Evolutionary conservation across 2,113 vertebrate genomes (phyloP).

Genomic region (Cathartes aura): DNA sequence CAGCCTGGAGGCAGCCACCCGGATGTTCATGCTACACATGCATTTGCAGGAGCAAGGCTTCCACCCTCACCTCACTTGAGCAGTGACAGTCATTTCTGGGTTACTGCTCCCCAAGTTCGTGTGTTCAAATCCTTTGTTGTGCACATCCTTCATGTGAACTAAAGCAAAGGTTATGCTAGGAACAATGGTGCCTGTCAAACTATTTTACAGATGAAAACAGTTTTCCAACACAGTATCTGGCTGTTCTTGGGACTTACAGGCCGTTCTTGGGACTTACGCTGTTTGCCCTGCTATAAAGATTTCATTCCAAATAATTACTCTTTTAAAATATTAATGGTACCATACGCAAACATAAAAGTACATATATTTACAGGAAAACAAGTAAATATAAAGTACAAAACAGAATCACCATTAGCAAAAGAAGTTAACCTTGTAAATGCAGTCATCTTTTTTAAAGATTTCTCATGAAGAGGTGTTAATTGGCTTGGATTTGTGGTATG

Average conservation of each 20-base stretch:
- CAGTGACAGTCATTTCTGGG: not conserved
- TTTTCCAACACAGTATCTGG: not conserved
- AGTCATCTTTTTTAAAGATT: not conserved
- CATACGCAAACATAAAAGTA: not conserved
- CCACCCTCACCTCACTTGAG: not conserved
- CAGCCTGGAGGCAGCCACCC: not conserved
- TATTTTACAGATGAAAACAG: not conserved
- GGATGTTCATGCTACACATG: rapidly evolving
- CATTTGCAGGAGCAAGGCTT: not conserved
- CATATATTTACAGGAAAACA: not conserved
- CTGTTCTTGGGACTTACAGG: not conserved
- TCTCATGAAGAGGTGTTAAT: not conserved
- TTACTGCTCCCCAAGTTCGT: not conserved
- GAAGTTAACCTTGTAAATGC: not conserved
- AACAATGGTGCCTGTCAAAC: not conserved
- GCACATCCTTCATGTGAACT: not conserved
- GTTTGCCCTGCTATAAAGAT: not conserved
- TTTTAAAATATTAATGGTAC: not conserved
- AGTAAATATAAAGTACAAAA: not conserved
- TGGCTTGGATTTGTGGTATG: not conserved
- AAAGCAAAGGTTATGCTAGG: not conserved
- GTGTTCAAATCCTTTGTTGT: not conserved
- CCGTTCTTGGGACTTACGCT: not conserved
- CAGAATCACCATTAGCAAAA: not conserved
- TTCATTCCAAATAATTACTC: not conserved